A percentile compares a stretch with the other conserved stretches of the same genome.
Evolutionary conservation across 2,888 invertebrate species (phyloP).

Genomic region (Pristionchus japonicus): DNA sequence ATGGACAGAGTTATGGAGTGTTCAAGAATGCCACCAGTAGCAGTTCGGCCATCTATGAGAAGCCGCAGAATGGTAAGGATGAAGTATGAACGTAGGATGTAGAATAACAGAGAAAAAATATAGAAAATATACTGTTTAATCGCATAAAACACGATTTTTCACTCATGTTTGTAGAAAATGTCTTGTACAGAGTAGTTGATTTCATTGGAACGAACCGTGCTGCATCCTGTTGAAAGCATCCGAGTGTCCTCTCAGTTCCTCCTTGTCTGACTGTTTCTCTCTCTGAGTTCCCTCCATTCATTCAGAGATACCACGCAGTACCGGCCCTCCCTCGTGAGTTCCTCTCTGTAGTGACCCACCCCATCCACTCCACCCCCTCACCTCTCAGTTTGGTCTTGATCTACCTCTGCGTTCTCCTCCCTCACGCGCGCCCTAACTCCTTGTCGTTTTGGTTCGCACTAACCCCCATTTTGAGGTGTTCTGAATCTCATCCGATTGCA

Average conservation of each 20-base stretch:
- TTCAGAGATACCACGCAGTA: background rate
- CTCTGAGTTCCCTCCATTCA: background rate
- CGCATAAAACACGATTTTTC: too few relatives aligned
- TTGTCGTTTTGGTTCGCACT: background rate
- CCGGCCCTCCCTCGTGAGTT: constrained; percentile 5
- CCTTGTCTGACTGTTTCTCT: background rate
- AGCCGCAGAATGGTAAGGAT: background rate
- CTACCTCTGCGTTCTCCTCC: background rate
- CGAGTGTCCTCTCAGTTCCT: background rate
- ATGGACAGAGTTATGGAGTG: background rate
- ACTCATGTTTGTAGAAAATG: too few relatives aligned
- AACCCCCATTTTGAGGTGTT: constrained; percentile 1
- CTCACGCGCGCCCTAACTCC: background rate
- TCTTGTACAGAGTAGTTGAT: too few relatives aligned
- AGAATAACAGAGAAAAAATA: too few relatives aligned
- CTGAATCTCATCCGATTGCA: background rate
- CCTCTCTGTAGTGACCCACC: background rate
- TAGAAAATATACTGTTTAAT: too few relatives aligned
- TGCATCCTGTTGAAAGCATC: background rate
- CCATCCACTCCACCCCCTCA: background rate
- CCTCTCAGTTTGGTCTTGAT: background rate
- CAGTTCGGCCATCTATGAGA: constrained; percentile 2
- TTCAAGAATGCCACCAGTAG: constrained; percentile 22
- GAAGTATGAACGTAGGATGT: too few relatives aligned
- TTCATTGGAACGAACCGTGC: too few relatives aligned